phyloP scores from a whole-genome alignment of 2,797 vertebrate species.

The Semotilus atromaculatus region DNA sequence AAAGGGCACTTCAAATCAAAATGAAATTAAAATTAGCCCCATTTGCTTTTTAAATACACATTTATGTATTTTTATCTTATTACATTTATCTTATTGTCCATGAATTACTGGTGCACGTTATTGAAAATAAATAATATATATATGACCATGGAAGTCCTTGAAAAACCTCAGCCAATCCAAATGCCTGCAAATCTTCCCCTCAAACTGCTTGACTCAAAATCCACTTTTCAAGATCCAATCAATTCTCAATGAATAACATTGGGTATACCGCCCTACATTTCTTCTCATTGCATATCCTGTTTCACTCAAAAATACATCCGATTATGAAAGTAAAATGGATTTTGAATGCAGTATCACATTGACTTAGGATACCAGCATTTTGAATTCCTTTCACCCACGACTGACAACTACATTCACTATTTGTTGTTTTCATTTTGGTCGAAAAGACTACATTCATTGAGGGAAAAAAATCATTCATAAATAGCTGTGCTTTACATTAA shows the following conservation, averaged over 20 bases:
- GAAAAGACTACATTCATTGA: background rate
- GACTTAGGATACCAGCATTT: background rate
- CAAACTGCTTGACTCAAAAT: background rate
- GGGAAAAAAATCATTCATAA: background rate
- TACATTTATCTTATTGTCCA: background rate
- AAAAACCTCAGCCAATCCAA: background rate
- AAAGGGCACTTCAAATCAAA: background rate
- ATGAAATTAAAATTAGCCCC: background rate
- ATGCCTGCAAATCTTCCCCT: background rate
- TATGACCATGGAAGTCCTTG: background rate
- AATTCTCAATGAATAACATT: background rate
- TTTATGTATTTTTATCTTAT: too few species aligned
- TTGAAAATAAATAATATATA: background rate
- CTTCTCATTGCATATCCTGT: background rate
- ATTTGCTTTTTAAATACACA: background rate
- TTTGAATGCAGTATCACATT: background rate
- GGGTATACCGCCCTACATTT: background rate
- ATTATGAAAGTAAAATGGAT: background rate
- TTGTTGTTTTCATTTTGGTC: background rate
- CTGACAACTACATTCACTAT: background rate
- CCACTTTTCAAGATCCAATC: background rate
- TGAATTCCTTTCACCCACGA: background rate
- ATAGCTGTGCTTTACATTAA: background rate
- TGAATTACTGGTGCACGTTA: background rate
- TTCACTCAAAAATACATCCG: background rate